A percentile compares a stretch with the other conserved stretches of the same genome.
Conservation (phyloP, 2,888 invertebrate species). For the Phyllotreta striolata region DNA sequence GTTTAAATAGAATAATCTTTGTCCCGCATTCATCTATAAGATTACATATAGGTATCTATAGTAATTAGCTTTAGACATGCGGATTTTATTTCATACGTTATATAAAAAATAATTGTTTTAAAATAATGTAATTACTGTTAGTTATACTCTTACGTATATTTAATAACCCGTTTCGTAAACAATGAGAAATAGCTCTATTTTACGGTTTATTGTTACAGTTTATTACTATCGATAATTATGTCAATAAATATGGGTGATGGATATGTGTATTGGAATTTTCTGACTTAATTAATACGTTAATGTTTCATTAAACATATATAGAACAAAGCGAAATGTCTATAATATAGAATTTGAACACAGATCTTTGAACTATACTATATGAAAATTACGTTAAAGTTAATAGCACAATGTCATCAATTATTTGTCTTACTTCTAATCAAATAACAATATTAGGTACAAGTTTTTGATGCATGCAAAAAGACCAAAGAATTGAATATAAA, state of each 20-base stretch:
- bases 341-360: too few relatives aligned
- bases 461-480: too few relatives aligned
- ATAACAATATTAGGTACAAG: too few relatives aligned
- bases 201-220: conserved; percentile 26
- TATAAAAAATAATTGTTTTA: conserved; percentile 36
- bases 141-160: conserved; percentile 22
- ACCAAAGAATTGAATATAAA: too few relatives aligned
- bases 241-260: not conserved
- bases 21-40: conserved; percentile 4
- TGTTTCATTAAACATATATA: too few relatives aligned
- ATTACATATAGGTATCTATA: not conserved
- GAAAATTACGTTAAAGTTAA: too few relatives aligned
- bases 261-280: too few relatives aligned
- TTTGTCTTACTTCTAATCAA: too few relatives aligned
- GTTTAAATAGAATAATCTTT: conserved; percentile 13
- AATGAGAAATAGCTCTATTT: conserved; percentile 29
- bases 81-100: conserved; percentile 35
- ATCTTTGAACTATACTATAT: too few relatives aligned
- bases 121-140: conserved; percentile 25
- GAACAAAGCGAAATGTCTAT: too few relatives aligned
- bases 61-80: conserved; percentile 39
- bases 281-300: too few relatives aligned
- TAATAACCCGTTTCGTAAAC: conserved; percentile 27
- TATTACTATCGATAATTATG: conserved; percentile 15
- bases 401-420: too few relatives aligned